A percentile compares a stretch with the other conserved stretches of the same genome.
Conservation (phyloP, 2,113 vertebrate genomes). For the Procavia capensis region DNA sequence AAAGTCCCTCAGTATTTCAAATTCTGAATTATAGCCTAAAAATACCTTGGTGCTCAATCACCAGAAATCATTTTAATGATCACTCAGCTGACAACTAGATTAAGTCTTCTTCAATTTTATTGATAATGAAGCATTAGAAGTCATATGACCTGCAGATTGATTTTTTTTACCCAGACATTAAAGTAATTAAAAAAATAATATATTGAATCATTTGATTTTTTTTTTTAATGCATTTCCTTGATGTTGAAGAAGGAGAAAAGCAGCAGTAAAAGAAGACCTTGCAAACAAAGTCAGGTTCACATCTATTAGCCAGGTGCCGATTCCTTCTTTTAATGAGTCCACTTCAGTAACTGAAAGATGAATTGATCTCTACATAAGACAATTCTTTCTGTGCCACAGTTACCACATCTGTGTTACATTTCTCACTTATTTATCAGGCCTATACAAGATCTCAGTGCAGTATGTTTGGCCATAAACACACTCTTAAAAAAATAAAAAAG, state of each 20-base stretch:
- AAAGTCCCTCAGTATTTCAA: neutral
- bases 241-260: neutral
- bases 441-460: neutral
- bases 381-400: neutral
- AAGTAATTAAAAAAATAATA: neutral
- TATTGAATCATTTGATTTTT: neutral
- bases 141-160: neutral
- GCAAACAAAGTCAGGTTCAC: neutral
- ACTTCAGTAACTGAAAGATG: neutral
- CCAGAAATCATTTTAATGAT: conserved; percentile 10
- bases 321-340: neutral
- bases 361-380: neutral
- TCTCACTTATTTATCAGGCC: neutral
- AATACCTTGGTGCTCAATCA: neutral
- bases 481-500: neutral
- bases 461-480: neutral
- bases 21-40: conserved; percentile 9
- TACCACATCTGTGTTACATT: neutral
- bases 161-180: neutral
- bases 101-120: conserved; percentile 5
- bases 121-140: neutral
- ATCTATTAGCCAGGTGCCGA: neutral
- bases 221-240: neutral
- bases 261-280: neutral
- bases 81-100: neutral